phyloP scores from a whole-genome alignment of 2,888 invertebrate species.

The Zele albiditarsus region DNA sequence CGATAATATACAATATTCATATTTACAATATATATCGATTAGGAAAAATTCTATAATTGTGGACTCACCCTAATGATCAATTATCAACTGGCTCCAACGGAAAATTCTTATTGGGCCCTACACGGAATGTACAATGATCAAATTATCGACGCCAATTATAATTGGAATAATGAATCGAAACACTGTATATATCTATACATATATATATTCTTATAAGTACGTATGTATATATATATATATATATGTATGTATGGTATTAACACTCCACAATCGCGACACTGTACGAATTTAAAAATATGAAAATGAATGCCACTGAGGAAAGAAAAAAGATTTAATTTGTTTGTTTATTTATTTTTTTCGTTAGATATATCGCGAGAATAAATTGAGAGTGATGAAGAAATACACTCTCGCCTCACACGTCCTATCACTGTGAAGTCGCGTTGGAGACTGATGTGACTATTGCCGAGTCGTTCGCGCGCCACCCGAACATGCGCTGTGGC shows the following conservation, averaged over 20 bases:
- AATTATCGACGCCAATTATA: neutral
- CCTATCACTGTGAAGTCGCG: slow-evolving; percentile 61
- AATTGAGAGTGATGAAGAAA: slow-evolving; percentile 8
- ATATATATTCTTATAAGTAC: neutral
- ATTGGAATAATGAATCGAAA: neutral
- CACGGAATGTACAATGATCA: neutral
- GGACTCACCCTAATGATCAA: neutral
- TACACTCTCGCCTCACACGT: slow-evolving; percentile 45
- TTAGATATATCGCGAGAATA: neutral
- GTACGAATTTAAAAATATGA: neutral
- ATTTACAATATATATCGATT: neutral
- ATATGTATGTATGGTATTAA: too few relatives aligned
- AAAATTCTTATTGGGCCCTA: neutral
- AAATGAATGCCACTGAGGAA: neutral
- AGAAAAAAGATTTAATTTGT: neutral
- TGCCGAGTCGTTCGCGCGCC: neutral
- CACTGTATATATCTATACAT: neutral
- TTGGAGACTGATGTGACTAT: slow-evolving; percentile 58
- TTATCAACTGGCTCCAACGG: neutral
- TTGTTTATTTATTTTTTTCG: too few relatives aligned
- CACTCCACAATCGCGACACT: neutral
- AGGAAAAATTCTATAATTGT: neutral
- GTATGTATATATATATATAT: neutral
- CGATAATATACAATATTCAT: too few relatives aligned
- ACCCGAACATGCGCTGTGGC: slow-evolving; percentile 38